Evolutionary conservation across 1,140 invertebrate species (phyloP).

Genomic region (Drosophila willistoni): DNA sequence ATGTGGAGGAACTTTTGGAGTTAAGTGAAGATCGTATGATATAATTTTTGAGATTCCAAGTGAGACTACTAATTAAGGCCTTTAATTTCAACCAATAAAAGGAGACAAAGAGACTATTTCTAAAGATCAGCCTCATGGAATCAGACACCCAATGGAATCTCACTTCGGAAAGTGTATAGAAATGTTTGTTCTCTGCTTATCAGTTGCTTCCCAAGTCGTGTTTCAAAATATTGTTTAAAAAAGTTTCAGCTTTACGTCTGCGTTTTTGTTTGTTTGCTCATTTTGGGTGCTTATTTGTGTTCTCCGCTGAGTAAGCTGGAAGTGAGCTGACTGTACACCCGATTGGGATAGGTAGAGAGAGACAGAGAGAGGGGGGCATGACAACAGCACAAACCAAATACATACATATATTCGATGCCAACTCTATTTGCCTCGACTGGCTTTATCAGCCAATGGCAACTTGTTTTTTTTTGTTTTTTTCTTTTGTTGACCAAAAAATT

Average conservation of each 20-base stretch:
- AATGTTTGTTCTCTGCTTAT: too few species aligned
- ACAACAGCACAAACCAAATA: background rate
- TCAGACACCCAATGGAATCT: too few species aligned
- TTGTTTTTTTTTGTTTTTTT: slow-evolving; percentile 37
- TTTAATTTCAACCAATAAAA: too few species aligned
- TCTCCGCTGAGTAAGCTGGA: slow-evolving; percentile 13
- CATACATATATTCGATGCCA: slow-evolving; percentile 36
- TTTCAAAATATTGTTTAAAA: too few species aligned
- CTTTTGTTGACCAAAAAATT: slow-evolving; percentile 18
- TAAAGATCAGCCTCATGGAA: too few species aligned
- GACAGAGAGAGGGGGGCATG: slow-evolving; percentile 12
- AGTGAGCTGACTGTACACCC: slow-evolving; percentile 39
- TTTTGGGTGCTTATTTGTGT: background rate
- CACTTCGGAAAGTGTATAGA: too few species aligned
- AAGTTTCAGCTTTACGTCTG: background rate
- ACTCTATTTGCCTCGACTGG: slow-evolving; percentile 47
- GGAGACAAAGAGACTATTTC: too few species aligned
- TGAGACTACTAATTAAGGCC: too few species aligned
- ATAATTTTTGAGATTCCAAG: too few species aligned
- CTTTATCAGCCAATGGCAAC: slow-evolving; percentile 41
- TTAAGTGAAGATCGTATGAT: too few species aligned
- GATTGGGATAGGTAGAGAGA: slow-evolving; percentile 14
- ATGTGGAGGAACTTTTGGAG: background rate
- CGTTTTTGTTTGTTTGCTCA: slow-evolving; percentile 4
- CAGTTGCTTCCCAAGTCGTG: too few species aligned